Evolutionary conservation across 2,888 invertebrate species (phyloP).

Genomic region (Rhagonycha lutea): DNA sequence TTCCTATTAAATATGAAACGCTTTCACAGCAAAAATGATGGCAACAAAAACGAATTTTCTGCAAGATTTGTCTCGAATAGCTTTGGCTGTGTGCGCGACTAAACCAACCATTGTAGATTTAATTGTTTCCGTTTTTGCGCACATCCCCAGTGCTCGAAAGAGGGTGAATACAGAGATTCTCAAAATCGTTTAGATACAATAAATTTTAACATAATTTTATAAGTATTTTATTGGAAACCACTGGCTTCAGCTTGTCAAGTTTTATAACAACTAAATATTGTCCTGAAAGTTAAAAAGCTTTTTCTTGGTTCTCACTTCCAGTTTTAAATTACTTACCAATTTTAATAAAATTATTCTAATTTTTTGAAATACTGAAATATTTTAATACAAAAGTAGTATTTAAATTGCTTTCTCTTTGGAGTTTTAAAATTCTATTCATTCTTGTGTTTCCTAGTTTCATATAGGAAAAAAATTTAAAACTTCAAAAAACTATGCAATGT

Average conservation of each 20-base stretch:
- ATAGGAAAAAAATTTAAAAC: no score
- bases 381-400: neutral
- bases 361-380: slow-evolving; percentile 2
- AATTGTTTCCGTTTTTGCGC: slow-evolving; percentile 58
- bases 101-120: slow-evolving; percentile 59
- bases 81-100: slow-evolving; percentile 52
- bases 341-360: slow-evolving; percentile 15
- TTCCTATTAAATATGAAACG: slow-evolving; percentile 54
- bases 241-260: slow-evolving; percentile 17
- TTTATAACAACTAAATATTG: slow-evolving; percentile 20
- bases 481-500: no score
- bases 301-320: slow-evolving; percentile 16
- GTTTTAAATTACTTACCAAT: slow-evolving; percentile 21
- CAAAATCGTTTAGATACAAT: slow-evolving; percentile 31
- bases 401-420: neutral
- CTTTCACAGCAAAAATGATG: slow-evolving; percentile 52
- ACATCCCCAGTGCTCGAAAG: slow-evolving; percentile 49
- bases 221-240: slow-evolving; percentile 16
- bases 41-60: slow-evolving; percentile 56
- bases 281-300: slow-evolving; percentile 9
- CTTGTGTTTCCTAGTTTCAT: neutral
- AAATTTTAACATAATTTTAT: slow-evolving; percentile 17
- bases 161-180: slow-evolving; percentile 47
- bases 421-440: neutral
- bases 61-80: slow-evolving; percentile 56